Evolutionary conservation across 2,888 invertebrate genomes (phyloP), one percentile per base, ranked within the genome.

Genomic region (Lingula anatina): DNA sequence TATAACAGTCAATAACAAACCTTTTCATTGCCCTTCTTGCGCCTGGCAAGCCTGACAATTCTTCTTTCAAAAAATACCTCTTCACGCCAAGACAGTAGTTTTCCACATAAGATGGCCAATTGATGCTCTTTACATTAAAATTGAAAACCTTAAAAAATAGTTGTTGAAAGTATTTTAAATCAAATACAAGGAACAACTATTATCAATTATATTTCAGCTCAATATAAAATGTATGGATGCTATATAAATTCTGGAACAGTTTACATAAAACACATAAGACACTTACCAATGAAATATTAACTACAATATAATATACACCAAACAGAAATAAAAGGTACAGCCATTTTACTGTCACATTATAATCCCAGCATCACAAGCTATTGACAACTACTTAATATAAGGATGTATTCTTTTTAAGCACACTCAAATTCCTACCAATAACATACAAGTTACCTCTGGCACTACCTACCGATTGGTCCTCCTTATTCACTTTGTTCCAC

Each of bases 31-130:
- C 59, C 18, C 57, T 59, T 36, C 65, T 48, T 15, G 67, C 67
- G 23, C 57, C 60, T 12, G 59, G 62, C 20, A 67, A 39, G 18
- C 54, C 59, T 12, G 57, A 49, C 18, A 54, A 42, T 23, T 63
- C 62, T 50, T 67, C 68, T 35, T 68, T 64, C 52, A 67, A 55
- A 7, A 67, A 24, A 53, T 56, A 68, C 36, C 50, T 56, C 50
- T 67, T 68, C n/a, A 62, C 60, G 5, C 67, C 67, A 1, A 61
- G 53, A 39, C 60, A 58, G 53, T 60, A 67, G 47, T 66, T 61
- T 53, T 68, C 61, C 20, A 65, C 60, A 54, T 67, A 67, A 7
- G 58, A 51, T 18, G 56, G 51, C 67, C 67, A 67, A 42, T 66
- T 56, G 23, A 67, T 48, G 23, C 24, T 41, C 7, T 60, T 52